Conservation (phyloP, 2,888 invertebrate genomes). For the Iphiclides podalirius region DNA sequence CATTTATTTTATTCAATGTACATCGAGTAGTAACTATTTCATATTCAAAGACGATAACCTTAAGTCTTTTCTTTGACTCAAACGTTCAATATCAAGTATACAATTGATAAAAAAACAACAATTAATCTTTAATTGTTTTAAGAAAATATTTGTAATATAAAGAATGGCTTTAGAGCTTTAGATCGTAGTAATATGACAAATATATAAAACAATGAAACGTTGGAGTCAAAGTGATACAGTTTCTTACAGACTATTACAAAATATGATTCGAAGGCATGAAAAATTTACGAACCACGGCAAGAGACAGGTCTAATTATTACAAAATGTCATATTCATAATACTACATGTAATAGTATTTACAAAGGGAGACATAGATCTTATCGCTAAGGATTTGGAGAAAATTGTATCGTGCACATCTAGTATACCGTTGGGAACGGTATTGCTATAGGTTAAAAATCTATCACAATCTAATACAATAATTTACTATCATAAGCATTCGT, state of each 20-base stretch:
- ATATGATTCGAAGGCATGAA: constrained; percentile 27
- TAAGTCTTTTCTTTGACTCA: constrained; percentile 42
- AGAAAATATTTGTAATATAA: no score
- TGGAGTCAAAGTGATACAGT: constrained; percentile 23
- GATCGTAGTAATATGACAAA: no score
- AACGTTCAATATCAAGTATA: constrained; percentile 22
- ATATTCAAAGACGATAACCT: constrained; percentile 55
- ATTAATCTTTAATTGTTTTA: no score
- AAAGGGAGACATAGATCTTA: constrained; percentile 33
- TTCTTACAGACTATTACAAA: constrained; percentile 27
- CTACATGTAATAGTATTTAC: constrained; percentile 48
- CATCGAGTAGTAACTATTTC: constrained; percentile 63
- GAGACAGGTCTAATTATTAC: constrained; percentile 28
- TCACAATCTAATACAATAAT: constrained; percentile 73
- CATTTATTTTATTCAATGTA: constrained; percentile 68
- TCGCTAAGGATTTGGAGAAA: constrained; percentile 20
- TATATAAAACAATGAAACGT: no score
- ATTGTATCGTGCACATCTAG: constrained; percentile 30
- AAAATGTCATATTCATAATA: constrained; percentile 32
- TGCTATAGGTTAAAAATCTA: constrained; percentile 54
- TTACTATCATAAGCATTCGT: constrained; percentile 48
- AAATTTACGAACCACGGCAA: constrained; percentile 36
- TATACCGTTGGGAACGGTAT: constrained; percentile 33
- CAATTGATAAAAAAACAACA: not conserved
- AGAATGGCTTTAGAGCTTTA: no score